Evolutionary conservation across 1,140 invertebrate species (phyloP), one percentile per base, ranked within the genome.

Genomic region (Ips nitidus): DNA sequence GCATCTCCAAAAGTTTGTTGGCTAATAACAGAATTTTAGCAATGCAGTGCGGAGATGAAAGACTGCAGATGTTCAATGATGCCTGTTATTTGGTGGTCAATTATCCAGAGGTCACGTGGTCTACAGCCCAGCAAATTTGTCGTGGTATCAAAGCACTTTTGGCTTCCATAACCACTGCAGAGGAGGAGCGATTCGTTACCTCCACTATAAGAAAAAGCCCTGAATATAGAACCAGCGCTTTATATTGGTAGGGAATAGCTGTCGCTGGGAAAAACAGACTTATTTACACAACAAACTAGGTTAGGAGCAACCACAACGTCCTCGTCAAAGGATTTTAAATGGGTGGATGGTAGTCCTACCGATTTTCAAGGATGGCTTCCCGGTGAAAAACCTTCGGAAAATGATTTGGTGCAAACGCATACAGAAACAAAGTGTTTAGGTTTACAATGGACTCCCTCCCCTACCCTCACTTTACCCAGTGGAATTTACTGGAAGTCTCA

Each of bases 31-130:
- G 1, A 52, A 6, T 78, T 80, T 56, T 60, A 80, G 81, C 79
- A 2, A 79, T 82, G 66, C 86, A 88, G 68, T 90, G 89, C 74
- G 82, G 85, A 58, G 88, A 90, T 75, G 85, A 86, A 62, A 83
- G 88, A 41, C 84, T 88, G 66, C 83, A 85, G 50, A 82, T 86
- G 61, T 90, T 85, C 82, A 87, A 86, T 73, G 85, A 85, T 42
- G 84, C 85, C 47, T 92, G 90, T 76, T 92, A 91, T 80, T 82
- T 91, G 1, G 85, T 91, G 74, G 87, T 89, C 4, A 87, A 87
- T 50, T 90, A 88, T 75, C 90, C 90, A 3, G 86, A 88, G 77
- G 89, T 89, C 1, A 89, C 87, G 1, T 91, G 90, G 90, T 75
- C 80, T 37, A 91, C 89, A 0, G 90, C 90, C 1, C 86, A 87